Base-by-base conservation (phyloP, 2,888 invertebrate genomes). In the Scelioninae gen. 2 region DNA sequence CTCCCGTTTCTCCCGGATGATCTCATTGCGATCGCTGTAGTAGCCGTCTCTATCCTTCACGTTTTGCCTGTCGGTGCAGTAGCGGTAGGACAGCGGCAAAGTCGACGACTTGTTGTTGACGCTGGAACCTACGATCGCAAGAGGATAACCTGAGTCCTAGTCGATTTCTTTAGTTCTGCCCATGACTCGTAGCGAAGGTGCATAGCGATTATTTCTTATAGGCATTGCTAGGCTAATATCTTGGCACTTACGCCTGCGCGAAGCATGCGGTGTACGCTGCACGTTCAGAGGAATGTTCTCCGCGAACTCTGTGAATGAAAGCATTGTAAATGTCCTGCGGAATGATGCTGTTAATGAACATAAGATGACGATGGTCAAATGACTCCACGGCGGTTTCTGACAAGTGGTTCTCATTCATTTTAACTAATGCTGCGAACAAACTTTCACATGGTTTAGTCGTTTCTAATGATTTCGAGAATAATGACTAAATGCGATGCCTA, bases 11-110 rank as follows among this genome's bases (percentile, higher is more conserved):
- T 92, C 92, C 15, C 93, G 87, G 82, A 94, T 91, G 78, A 95
- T 87, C 87, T 95, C 95, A 85, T 95, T 95, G 77, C 95, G 91
- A 87, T 96, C 96, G 84, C 95, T 93, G 86, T 95, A 95, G 86
- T 96, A 96, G 53, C 95, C 95, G 83, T 95, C 95, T 16, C 94
- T 90, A 77, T 92, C 92, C 71, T 90, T 88, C 82, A 90, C 90
- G 79, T 89, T 87, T 77, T 90, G 89, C 78, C 89, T 86, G 76
- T 86, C 85, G 74, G 89, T 90, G 80, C 86, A 87, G 70, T 92
- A 88, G 41, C 93, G 90, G 84, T 94, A 94, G 35, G 93, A 93
- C 76, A 93, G 87, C 35, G 95, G 94, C 82, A 95, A 87, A 1
- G 95, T 95, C 41, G 94, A 94, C 16, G 94, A 95, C 81, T 94